A percentile compares a stretch with the other conserved stretches of the same genome.
These are phyloP conservation scores for Alca torda DNA, from an alignment of 2,797 vertebrate species.

Conservation along the genomic window DNA sequence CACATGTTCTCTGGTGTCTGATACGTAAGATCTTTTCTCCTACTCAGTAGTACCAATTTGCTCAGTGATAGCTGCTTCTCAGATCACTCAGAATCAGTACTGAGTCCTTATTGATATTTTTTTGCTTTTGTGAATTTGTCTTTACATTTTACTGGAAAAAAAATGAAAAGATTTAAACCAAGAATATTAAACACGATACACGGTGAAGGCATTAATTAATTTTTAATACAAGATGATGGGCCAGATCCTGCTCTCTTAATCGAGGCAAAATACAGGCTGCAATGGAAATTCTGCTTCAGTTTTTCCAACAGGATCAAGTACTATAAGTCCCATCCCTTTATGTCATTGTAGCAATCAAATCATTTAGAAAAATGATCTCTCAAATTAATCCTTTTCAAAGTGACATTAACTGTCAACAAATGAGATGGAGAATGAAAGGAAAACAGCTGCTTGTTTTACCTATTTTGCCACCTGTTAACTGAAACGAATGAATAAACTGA, in stretches of 20 bases:
- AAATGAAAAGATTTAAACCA: background rate
- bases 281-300: background rate
- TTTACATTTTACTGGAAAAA: background rate
- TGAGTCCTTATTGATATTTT: background rate
- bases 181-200: background rate
- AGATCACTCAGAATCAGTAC: background rate
- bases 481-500: background rate
- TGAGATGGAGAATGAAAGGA: background rate
- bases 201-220: background rate
- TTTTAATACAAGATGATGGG: background rate
- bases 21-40: background rate
- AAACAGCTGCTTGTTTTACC: background rate
- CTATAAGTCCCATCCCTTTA: background rate
- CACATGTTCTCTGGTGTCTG: background rate
- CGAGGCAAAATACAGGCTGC: background rate
- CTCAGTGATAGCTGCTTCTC: background rate
- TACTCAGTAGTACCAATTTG: background rate
- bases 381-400: background rate
- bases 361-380: background rate
- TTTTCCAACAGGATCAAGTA: background rate
- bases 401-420: background rate
- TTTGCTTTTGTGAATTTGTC: background rate
- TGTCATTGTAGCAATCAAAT: background rate
- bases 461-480: constrained; percentile 26
- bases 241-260: background rate